Conservation (phyloP, 2,888 invertebrate genomes). For the Mellilla xanthometata region DNA sequence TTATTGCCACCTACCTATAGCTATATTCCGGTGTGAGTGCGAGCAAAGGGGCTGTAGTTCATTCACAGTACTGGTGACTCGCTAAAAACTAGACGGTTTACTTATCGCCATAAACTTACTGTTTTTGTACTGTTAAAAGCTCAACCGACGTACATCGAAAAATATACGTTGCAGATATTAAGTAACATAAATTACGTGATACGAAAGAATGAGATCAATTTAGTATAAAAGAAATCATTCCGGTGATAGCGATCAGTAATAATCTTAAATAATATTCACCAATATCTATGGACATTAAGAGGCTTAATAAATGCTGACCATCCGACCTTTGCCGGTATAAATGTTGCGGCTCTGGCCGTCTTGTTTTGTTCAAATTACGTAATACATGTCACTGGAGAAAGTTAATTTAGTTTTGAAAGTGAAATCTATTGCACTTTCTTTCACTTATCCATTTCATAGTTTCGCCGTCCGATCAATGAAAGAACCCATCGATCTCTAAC, state of each 20-base stretch:
- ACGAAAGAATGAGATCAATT: slow-evolving; percentile 31
- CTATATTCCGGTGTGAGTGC: slow-evolving; percentile 10
- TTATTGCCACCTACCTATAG: slow-evolving; percentile 38
- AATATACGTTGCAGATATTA: neutral
- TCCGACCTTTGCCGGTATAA: slow-evolving; percentile 71
- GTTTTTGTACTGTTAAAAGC: slow-evolving; percentile 23
- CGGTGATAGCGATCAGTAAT: slow-evolving; percentile 11
- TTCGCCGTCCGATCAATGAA: slow-evolving; percentile 55
- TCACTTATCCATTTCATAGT: slow-evolving; percentile 76
- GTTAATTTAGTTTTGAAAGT: slow-evolving; percentile 83
- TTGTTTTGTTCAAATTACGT: slow-evolving; percentile 75
- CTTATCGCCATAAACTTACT: slow-evolving; percentile 18
- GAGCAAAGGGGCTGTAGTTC: slow-evolving; percentile 32
- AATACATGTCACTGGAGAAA: slow-evolving; percentile 82
- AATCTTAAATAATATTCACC: slow-evolving; percentile 20
- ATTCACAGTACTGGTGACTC: slow-evolving; percentile 49
- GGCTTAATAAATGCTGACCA: slow-evolving; percentile 34
- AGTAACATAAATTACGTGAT: slow-evolving; percentile 15
- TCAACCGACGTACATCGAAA: slow-evolving; percentile 14
- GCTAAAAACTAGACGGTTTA: slow-evolving; percentile 42
- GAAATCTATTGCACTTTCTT: slow-evolving; percentile 82
- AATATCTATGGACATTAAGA: slow-evolving; percentile 32
- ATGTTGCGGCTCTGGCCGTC: slow-evolving; percentile 70
- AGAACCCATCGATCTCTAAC: slow-evolving; percentile 32
- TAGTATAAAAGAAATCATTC: slow-evolving; percentile 2